Percentiles rank a stretch among this genome's conserved stretches.
These are phyloP conservation scores for Nomada hirtipes DNA, from an alignment of 2,888 invertebrate species.

Conservation along the genomic window DNA sequence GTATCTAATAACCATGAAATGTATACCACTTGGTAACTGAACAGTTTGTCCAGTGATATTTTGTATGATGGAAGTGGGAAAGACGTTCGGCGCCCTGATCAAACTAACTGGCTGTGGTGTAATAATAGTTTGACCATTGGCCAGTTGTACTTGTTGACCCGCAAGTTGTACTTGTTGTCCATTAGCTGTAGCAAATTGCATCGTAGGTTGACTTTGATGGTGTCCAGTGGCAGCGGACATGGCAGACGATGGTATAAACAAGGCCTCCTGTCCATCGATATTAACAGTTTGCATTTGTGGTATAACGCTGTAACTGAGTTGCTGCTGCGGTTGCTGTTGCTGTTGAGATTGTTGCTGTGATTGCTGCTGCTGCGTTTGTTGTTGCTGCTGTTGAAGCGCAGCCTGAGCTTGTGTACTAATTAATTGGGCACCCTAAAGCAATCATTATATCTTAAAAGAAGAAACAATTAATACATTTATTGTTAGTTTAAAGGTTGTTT, in stretches of 20 bases:
- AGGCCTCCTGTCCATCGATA: constrained; percentile 96
- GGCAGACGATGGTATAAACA: constrained; percentile 94
- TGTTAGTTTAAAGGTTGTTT: neutral
- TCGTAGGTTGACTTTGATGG: constrained; percentile 83
- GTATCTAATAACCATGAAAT: neutral
- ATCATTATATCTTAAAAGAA: neutral
- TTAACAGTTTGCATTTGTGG: constrained; percentile 96
- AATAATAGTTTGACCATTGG: constrained; percentile 84
- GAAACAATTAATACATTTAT: neutral
- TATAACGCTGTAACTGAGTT: constrained; percentile 86
- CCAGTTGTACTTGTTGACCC: constrained; percentile 83
- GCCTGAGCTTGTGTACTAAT: constrained; percentile 82
- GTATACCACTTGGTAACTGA: constrained; percentile 88
- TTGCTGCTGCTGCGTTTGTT: constrained; percentile 80
- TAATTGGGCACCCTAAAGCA: constrained; percentile 79
- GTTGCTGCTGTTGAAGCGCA: constrained; percentile 78
- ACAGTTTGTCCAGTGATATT: constrained; percentile 88
- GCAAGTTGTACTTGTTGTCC: constrained; percentile 83
- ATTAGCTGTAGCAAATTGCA: constrained; percentile 82
- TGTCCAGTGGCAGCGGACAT: constrained; percentile 85
- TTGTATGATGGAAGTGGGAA: constrained; percentile 90
- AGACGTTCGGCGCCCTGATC: constrained; percentile 89
- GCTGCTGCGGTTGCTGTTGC: constrained; percentile 86
- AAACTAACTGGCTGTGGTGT: constrained; percentile 85
- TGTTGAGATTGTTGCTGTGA: constrained; percentile 84